phyloP scores from a whole-genome alignment of 2,797 vertebrate genomes.

The Nothura maculosa region DNA sequence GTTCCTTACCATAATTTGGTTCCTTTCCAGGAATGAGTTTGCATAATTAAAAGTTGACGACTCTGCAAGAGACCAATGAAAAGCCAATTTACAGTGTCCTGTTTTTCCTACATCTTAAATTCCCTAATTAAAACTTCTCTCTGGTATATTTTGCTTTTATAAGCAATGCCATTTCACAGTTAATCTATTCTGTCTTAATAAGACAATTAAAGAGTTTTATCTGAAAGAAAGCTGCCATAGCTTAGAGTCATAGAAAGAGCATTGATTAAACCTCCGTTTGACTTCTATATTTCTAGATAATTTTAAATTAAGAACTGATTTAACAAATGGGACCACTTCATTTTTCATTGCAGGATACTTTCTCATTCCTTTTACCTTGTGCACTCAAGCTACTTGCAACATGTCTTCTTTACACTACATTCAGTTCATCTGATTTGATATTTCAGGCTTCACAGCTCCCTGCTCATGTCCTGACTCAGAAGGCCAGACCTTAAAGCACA shows the following conservation, averaged over 20 bases:
- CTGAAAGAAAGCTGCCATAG: neutral
- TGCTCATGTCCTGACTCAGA: neutral
- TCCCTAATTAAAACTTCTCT: neutral
- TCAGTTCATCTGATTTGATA: neutral
- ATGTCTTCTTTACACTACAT: neutral
- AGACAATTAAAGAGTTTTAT: neutral
- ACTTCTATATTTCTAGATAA: conserved; percentile 31
- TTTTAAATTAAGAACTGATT: neutral
- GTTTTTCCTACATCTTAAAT: neutral
- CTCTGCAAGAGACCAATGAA: neutral
- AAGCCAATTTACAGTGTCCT: neutral
- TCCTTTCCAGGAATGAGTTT: neutral
- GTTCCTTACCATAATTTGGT: neutral
- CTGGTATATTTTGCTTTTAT: neutral
- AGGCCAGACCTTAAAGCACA: neutral
- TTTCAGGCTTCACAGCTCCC: conserved; percentile 42
- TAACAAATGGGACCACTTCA: neutral
- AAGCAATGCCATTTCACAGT: neutral
- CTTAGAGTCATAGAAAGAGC: neutral
- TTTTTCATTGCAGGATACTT: conserved; percentile 20
- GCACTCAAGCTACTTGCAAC: neutral
- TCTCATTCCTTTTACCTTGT: conserved; percentile 32
- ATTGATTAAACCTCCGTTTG: conserved; percentile 14
- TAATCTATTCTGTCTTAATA: neutral
- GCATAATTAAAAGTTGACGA: neutral